Evolutionary conservation across 2,888 invertebrate genomes (phyloP).

Genomic region (Bunonema sp.): DNA sequence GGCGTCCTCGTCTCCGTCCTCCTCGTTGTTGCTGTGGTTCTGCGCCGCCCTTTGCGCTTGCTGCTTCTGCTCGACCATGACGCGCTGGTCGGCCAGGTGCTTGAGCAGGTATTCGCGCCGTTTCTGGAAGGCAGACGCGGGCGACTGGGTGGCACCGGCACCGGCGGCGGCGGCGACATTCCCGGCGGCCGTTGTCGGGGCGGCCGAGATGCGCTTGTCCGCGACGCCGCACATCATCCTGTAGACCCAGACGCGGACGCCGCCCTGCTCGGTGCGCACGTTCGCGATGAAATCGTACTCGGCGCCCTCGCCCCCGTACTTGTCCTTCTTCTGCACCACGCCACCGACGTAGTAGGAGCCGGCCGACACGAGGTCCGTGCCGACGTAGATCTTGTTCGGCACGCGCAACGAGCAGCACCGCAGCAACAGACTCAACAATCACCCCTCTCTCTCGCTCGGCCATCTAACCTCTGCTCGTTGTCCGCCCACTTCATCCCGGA

Average conservation of each 20-base stretch:
- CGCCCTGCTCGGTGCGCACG: constrained; percentile 39
- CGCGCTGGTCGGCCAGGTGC: constrained; percentile 6
- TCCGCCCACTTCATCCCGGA: constrained; percentile 39
- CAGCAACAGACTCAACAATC: constrained; percentile 19
- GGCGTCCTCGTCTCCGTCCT: constrained; percentile 4
- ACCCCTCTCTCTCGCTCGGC: not conserved
- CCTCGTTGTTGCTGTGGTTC: not conserved
- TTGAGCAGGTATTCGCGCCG: constrained; percentile 8
- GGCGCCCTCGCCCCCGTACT: constrained; percentile 19
- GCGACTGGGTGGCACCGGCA: too few species aligned
- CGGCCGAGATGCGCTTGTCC: not conserved
- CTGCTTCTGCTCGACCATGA: too few species aligned
- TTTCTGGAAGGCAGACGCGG: constrained; percentile 4
- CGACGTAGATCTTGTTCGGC: constrained; percentile 34
- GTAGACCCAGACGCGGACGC: constrained; percentile 39
- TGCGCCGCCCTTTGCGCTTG: constrained; percentile 7
- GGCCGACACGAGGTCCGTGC: constrained; percentile 32
- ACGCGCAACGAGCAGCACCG: constrained; percentile 29
- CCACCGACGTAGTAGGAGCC: constrained; percentile 39
- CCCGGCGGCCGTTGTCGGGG: constrained; percentile 7
- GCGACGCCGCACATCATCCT: constrained; percentile 21
- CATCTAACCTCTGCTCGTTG: constrained; percentile 29
- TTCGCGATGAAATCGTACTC: constrained; percentile 40
- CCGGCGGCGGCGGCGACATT: not conserved
- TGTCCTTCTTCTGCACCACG: constrained; percentile 24